phyloP scores from a whole-genome alignment of 2,797 vertebrate species.

The Enteromius paludinosus region DNA sequence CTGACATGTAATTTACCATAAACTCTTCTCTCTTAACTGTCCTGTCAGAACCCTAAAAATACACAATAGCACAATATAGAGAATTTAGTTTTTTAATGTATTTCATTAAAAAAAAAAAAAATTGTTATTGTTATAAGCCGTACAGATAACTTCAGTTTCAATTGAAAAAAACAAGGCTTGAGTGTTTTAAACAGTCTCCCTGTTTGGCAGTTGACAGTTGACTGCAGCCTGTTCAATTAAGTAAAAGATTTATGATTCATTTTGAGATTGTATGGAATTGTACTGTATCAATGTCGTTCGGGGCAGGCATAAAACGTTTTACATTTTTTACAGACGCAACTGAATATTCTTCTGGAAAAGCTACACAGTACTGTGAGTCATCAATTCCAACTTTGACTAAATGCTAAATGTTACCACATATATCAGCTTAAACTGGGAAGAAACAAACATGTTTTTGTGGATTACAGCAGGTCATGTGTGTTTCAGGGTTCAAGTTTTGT shows the following conservation, averaged over 20 bases:
- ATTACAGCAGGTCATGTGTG: not conserved
- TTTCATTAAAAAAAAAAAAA: not conserved
- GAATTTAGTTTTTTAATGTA: not conserved
- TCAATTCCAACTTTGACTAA: not conserved
- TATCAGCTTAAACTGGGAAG: not conserved
- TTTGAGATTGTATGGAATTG: not conserved
- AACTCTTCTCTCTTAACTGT: not conserved
- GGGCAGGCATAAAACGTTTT: not conserved
- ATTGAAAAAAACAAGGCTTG: not conserved
- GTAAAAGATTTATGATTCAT: not conserved
- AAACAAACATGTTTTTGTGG: not conserved
- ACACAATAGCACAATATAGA: not conserved
- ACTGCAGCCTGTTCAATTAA: not conserved
- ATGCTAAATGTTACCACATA: not conserved
- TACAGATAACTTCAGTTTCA: not conserved
- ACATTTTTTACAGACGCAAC: constrained; percentile 83
- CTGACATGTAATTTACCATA: not conserved
- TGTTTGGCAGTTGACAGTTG: not conserved
- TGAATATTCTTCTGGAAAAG: constrained; percentile 95
- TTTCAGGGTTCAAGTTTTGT: constrained; percentile 93
- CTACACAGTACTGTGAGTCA: constrained; percentile 95
- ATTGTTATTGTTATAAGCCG: not conserved
- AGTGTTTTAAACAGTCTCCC: not conserved
- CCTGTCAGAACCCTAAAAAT: not conserved
- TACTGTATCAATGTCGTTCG: too few relatives aligned